A percentile compares a stretch with the other conserved stretches of the same genome.
Evolutionary conservation across 1,140 invertebrate genomes (phyloP).

Genomic region (Argopecten irradians): DNA sequence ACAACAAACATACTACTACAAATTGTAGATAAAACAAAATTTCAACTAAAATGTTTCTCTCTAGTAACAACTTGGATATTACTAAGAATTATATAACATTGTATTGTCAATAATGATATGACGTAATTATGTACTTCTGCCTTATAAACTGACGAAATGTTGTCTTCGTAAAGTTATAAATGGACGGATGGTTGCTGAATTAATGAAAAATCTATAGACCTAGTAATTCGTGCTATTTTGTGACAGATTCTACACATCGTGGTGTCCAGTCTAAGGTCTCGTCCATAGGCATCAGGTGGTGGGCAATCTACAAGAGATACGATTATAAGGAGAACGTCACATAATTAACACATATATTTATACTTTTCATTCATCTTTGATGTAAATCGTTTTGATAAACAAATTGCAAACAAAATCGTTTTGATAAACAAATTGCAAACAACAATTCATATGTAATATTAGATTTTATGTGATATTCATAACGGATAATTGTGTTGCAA

Average conservation of each 20-base stretch:
- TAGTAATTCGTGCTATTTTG: neutral
- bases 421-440: neutral
- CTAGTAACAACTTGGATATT: no score
- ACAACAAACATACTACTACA: no score
- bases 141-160: no score
- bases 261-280: slow-evolving; percentile 64
- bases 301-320: slow-evolving; percentile 64
- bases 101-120: no score
- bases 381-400: neutral
- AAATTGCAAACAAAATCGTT: neutral
- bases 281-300: slow-evolving; percentile 65
- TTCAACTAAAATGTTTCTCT: no score
- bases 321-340: neutral
- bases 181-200: neutral
- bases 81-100: no score
- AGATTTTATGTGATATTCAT: neutral
- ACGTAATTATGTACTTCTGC: no score
- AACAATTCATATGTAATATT: neutral
- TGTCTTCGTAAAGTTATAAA: neutral
- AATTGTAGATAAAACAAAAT: no score
- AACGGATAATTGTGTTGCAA: neutral
- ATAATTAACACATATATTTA: neutral
- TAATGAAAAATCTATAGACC: neutral
- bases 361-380: neutral
- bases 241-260: neutral